These are phyloP conservation scores for Drymonia ruficornis DNA, from an alignment of 2,888 invertebrate genomes.

Conservation along the genomic window DNA sequence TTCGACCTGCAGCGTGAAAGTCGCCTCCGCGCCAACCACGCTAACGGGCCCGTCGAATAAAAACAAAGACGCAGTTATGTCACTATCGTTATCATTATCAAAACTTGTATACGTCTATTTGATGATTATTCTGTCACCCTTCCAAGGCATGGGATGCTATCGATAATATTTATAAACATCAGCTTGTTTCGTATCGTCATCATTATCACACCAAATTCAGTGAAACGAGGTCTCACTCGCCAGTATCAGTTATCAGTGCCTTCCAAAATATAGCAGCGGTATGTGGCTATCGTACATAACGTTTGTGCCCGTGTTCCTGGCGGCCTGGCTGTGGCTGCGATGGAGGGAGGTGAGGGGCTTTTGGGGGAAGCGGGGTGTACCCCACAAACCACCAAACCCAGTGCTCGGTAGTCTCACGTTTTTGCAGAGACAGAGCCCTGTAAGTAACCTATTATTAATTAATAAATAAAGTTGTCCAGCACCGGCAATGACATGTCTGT, in stretches of 20 bases:
- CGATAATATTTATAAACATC: too few relatives aligned
- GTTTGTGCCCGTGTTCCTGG: neutral
- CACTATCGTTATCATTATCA: too few relatives aligned
- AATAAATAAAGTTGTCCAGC: neutral
- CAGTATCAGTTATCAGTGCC: neutral
- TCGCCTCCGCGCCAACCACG: too few relatives aligned
- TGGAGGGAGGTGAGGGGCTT: slow-evolving; percentile 16
- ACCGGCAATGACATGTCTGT: neutral
- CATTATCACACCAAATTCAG: too few relatives aligned
- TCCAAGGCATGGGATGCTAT: too few relatives aligned
- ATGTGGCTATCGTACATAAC: neutral
- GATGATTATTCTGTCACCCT: too few relatives aligned
- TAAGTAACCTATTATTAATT: slow-evolving; percentile 21
- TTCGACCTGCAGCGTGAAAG: too few relatives aligned
- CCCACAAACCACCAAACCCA: slow-evolving; percentile 29
- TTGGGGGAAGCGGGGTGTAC: slow-evolving; percentile 29
- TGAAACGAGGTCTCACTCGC: neutral
- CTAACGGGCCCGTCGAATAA: too few relatives aligned
- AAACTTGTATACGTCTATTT: too few relatives aligned
- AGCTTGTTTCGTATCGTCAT: too few relatives aligned
- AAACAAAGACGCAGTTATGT: too few relatives aligned
- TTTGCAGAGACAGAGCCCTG: slow-evolving; percentile 35
- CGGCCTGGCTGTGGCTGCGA: slow-evolving; percentile 8
- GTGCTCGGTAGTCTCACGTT: slow-evolving; percentile 42
- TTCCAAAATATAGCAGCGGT: neutral